phyloP scores from a whole-genome alignment of 1,140 invertebrate species.

The Drosophila subpulchrella region DNA sequence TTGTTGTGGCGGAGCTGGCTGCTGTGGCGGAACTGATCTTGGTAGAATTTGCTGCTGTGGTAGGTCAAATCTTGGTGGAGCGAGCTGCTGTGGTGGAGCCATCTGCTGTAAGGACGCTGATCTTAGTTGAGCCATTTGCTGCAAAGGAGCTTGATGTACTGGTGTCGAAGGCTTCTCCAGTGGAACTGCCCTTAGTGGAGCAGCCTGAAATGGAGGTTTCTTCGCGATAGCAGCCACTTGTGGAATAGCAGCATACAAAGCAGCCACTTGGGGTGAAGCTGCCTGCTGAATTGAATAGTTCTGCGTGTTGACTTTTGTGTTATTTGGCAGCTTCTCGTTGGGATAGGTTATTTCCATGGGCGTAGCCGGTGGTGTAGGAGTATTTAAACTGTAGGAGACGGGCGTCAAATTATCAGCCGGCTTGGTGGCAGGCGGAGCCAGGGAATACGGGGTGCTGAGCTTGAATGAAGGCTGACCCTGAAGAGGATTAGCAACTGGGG shows the following conservation, averaged over 20 bases:
- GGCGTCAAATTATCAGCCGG: conserved; percentile 24
- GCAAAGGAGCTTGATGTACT: not conserved
- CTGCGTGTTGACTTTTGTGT: not conserved
- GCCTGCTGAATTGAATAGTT: not conserved
- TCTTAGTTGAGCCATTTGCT: not conserved
- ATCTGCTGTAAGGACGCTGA: not conserved
- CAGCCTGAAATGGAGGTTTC: not conserved
- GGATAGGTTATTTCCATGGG: conserved; percentile 60
- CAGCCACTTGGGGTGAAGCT: not conserved
- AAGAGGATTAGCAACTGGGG: conserved; percentile 4
- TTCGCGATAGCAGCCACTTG: not conserved
- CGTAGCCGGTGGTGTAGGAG: conserved; percentile 39
- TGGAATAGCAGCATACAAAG: not conserved
- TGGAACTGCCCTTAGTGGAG: not conserved
- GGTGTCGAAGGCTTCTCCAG: not conserved
- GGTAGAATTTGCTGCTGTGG: not conserved
- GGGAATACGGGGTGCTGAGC: conserved; percentile 46
- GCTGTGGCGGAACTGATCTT: not conserved
- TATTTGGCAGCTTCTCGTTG: conserved; percentile 10
- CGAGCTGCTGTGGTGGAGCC: not conserved
- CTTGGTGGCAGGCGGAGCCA: conserved; percentile 17
- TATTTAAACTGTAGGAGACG: conserved; percentile 50
- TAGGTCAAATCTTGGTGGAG: not conserved
- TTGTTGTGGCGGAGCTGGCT: not conserved
- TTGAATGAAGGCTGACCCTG: conserved; percentile 29